Percentiles rank a stretch among this genome's conserved stretches.
Evolutionary conservation across 23 tunicate genomes (phyloP).

Genomic region (Diplosoma virens): DNA sequence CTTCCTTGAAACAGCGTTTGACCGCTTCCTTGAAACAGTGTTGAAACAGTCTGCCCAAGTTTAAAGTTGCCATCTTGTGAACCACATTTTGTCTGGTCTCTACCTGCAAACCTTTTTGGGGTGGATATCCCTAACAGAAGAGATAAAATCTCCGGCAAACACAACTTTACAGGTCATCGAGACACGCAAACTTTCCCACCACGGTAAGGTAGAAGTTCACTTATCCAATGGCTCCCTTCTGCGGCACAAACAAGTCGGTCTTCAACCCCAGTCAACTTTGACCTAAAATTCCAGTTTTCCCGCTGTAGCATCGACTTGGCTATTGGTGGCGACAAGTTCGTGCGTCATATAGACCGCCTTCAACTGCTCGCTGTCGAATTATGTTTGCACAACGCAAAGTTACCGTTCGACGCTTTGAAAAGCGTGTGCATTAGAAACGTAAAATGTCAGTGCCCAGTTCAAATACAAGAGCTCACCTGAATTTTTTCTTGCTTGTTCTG

Average conservation of each 20-base stretch:
- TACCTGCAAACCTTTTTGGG: no score
- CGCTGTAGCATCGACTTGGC: conserved; percentile 30
- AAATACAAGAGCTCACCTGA: conserved; percentile 19
- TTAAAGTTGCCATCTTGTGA: no score
- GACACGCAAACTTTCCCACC: no score
- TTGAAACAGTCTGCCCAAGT: no score
- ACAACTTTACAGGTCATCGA: no score
- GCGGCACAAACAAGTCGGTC: conserved; percentile 49
- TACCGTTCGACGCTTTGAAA: conserved; percentile 44
- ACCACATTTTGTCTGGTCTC: no score
- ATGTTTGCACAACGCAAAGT: conserved; percentile 41
- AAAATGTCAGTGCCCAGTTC: neutral
- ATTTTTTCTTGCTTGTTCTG: conserved; percentile 66
- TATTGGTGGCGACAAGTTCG: conserved; percentile 19
- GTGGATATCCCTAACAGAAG: no score
- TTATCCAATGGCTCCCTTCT: conserved; percentile 6
- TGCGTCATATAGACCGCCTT: conserved; percentile 21
- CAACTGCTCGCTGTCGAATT: conserved; percentile 34
- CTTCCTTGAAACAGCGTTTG: no score
- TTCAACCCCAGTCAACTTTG: conserved; percentile 56
- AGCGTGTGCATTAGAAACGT: no score
- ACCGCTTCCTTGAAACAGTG: no score
- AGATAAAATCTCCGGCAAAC: no score
- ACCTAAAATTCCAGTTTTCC: conserved; percentile 31
- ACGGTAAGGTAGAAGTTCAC: no score